A percentile compares a stretch with the other conserved stretches of the same genome.
Conservation (phyloP, 2,113 vertebrate genomes). For the Plotosus lineatus region DNA sequence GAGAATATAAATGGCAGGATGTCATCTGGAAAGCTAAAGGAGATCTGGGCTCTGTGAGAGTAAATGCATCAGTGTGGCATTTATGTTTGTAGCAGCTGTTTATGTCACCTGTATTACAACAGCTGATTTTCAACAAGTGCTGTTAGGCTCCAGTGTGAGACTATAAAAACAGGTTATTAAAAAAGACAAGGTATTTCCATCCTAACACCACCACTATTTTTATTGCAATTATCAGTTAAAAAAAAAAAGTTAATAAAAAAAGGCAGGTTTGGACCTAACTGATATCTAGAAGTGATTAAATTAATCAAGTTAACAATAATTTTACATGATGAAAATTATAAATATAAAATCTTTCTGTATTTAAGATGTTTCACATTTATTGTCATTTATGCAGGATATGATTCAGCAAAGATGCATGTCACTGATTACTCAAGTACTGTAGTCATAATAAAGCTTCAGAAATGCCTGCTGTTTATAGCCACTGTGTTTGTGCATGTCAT, state of each 20-base stretch:
- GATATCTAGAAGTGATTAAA: neutral
- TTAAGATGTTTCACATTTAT: neutral
- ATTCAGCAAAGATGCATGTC: neutral
- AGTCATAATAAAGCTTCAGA: neutral
- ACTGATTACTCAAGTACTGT: neutral
- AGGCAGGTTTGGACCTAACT: neutral
- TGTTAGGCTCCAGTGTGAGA: neutral
- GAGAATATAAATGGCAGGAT: neutral
- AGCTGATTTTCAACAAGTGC: neutral
- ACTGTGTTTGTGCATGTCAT: neutral
- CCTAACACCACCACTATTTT: neutral
- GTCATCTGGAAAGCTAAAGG: constrained; percentile 4
- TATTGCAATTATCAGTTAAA: neutral
- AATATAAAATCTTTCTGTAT: neutral
- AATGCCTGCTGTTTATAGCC: neutral
- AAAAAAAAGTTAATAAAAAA: neutral
- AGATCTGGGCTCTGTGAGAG: neutral
- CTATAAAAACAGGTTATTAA: neutral
- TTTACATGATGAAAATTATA: neutral
- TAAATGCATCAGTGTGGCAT: neutral
- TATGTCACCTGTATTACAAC: constrained; percentile 12
- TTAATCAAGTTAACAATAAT: neutral
- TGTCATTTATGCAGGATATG: neutral
- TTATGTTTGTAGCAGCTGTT: constrained; percentile 21
- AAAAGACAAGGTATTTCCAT: neutral